Base-by-base conservation (phyloP, 2,113 vertebrate species). In the Pygoscelis adeliae region DNA sequence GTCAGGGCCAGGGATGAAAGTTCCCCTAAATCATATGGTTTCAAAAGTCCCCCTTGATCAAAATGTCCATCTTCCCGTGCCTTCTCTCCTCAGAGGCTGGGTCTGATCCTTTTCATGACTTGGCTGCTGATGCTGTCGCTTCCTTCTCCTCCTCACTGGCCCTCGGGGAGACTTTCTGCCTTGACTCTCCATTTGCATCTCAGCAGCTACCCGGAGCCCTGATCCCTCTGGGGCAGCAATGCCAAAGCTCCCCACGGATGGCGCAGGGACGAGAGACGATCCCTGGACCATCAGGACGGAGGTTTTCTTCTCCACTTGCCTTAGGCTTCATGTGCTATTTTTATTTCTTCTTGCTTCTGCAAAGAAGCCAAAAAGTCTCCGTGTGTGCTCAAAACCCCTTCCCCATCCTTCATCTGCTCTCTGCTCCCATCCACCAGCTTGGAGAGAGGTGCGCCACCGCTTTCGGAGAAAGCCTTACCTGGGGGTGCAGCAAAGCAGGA, bases 1-100 rank as follows among this genome's bases (percentile, higher is more conserved):
- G 30, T 21, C 30, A 78, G 59, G 30, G 70, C 4, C 63, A 44
- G 65, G 73, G 52, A 47, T 30, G 30, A 50, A 55, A 53, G 17
- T 3, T 88, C 47, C 56, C 2, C 1, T 32, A 46, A 87, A 42
- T 16, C 21, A 10, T 0, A 2, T 1, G 10, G 38, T 69, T 74
- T 56, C 38, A 46, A 47, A 30, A 4, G 3, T 19, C 17, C 3
- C 25, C 29, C 32, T 77, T 17, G 21, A 77, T 29, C 44, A 19
- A 32, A 66, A 7, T 1, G 27, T 27, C 11, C 30, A 14, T 44
- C 34, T 42, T 26, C 62, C 46, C 1, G 0, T 2, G 6, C 5
- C 61, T 59, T 42, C 21, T 67, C 7, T 95, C 46, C 38, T 59
- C 50, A 13, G 56, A 76, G 42, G 13, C 23, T 65, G 47, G 10